Evolutionary conservation across 2,113 vertebrate genomes (phyloP).

Genomic region (Tenrec ecaudatus): DNA sequence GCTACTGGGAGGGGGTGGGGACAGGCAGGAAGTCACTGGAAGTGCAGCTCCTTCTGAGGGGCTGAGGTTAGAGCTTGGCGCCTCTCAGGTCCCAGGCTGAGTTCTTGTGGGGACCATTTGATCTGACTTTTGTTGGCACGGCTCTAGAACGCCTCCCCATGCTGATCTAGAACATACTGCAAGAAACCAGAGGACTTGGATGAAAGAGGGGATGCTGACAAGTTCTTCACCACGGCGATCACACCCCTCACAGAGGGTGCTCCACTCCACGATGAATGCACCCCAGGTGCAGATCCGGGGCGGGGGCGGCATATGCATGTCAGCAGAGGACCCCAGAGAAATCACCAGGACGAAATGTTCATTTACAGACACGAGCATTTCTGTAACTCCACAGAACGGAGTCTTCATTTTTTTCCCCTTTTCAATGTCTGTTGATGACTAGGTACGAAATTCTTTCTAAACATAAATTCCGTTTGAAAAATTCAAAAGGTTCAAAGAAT

Average conservation of each 20-base stretch:
- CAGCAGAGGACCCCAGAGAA: not conserved
- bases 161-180: not conserved
- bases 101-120: too few relatives aligned
- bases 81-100: too few relatives aligned
- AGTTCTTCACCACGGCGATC: not conserved
- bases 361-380: not conserved
- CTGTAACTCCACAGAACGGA: not conserved
- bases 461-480: conserved; percentile 13
- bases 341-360: not conserved
- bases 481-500: not conserved
- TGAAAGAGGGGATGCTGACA: not conserved
- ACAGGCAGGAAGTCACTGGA: too few relatives aligned
- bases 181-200: not conserved
- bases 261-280: too few relatives aligned
- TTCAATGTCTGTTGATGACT: not conserved
- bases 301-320: too few relatives aligned
- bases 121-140: too few relatives aligned
- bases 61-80: too few relatives aligned
- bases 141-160: not conserved
- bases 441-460: not conserved
- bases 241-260: not conserved
- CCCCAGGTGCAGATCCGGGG: too few relatives aligned
- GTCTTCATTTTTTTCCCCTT: not conserved
- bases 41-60: too few relatives aligned
- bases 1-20: too few relatives aligned